Conservation (phyloP, 2,113 vertebrate species). For the Nycticorax nycticorax region DNA sequence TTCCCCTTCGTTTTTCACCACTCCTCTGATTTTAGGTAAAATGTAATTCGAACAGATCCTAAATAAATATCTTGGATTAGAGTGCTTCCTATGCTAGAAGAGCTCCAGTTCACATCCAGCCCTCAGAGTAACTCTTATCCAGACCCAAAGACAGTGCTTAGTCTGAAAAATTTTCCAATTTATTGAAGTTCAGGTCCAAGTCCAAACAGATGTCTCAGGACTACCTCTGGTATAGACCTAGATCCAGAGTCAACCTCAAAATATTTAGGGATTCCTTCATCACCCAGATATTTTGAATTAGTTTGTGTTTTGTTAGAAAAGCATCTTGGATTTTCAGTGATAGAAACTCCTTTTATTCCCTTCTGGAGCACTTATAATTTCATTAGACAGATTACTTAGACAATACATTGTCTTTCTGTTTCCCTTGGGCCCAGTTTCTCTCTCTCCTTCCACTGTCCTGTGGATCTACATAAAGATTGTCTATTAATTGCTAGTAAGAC, state of each 20-base stretch:
- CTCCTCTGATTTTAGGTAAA: neutral
- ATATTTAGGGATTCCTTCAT: neutral
- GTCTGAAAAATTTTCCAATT: neutral
- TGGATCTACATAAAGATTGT: neutral
- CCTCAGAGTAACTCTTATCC: neutral
- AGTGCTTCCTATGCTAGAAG: neutral
- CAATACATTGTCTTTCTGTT: neutral
- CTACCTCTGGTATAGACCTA: neutral
- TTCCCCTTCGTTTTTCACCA: neutral
- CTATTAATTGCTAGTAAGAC: neutral
- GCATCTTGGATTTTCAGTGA: neutral
- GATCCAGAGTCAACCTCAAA: neutral
- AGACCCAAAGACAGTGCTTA: neutral
- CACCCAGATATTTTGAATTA: neutral
- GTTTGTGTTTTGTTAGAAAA: neutral
- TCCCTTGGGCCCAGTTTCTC: neutral
- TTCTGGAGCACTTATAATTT: neutral
- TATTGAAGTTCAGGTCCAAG: neutral
- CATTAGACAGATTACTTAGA: neutral
- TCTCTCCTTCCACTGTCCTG: neutral
- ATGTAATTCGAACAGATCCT: neutral
- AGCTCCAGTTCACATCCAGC: neutral
- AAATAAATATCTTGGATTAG: neutral
- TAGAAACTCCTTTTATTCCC: neutral
- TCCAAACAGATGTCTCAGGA: neutral